phyloP scores from a whole-genome alignment of 2,797 vertebrate genomes.

The Momotus momota region DNA sequence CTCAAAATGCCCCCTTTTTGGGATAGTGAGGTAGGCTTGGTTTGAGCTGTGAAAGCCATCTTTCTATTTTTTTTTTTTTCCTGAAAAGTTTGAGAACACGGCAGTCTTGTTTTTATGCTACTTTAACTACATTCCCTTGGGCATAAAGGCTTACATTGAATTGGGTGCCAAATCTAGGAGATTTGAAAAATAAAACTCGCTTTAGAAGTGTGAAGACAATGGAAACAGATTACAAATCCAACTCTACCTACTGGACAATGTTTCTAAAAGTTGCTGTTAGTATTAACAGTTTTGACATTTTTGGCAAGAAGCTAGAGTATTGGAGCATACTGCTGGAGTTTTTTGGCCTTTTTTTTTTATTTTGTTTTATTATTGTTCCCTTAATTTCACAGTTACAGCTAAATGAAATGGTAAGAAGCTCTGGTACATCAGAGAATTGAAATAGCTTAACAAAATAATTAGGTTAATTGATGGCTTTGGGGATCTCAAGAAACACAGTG shows the following conservation, averaged over 20 bases:
- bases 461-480: neutral
- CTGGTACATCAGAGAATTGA: neutral
- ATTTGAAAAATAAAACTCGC: neutral
- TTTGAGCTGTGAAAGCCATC: neutral
- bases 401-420: neutral
- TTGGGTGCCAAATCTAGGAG: neutral
- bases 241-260: neutral
- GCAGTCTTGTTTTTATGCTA: neutral
- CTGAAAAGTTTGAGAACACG: neutral
- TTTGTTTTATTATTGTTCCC: neutral
- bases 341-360: neutral
- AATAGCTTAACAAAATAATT: neutral
- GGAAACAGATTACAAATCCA: neutral
- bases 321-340: neutral
- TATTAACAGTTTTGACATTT: neutral
- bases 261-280: neutral
- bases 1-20: neutral
- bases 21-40: neutral
- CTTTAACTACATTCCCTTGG: neutral
- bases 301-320: neutral
- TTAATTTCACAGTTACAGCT: neutral
- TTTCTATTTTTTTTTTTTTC: neutral
- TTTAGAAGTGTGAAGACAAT: neutral
- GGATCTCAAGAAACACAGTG: neutral
- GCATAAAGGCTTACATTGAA: neutral